Conservation (phyloP, 1,140 invertebrate genomes). For the Euglossa dilemma region DNA sequence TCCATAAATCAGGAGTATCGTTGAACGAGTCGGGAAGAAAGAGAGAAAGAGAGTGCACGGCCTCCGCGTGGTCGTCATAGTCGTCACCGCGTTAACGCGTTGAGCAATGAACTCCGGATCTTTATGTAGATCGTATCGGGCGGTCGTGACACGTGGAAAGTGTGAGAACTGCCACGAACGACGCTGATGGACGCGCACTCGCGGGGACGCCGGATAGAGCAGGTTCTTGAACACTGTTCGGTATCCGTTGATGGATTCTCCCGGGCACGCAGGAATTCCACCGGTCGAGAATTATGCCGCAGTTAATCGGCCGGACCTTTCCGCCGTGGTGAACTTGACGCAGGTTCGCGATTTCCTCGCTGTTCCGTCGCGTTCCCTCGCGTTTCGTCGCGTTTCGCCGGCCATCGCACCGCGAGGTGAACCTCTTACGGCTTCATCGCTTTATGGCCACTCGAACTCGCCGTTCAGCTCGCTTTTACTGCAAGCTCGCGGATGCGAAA, state of each 20-base stretch:
- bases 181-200: slow-evolving; percentile 29
- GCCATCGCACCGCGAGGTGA: too few species aligned
- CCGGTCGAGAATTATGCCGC: neutral
- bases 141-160: slow-evolving; percentile 68
- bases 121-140: slow-evolving; percentile 72
- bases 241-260: slow-evolving; percentile 32
- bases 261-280: neutral
- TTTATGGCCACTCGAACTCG: neutral
- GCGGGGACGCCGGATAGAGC: neutral
- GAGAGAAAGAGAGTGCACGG: slow-evolving; percentile 6
- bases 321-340: neutral
- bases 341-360: neutral
- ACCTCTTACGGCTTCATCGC: neutral
- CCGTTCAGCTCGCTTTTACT: too few species aligned
- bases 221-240: slow-evolving; percentile 14
- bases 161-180: slow-evolving; percentile 75
- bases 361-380: too few species aligned
- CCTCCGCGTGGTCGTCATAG: neutral
- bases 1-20: slow-evolving; percentile 76
- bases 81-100: slow-evolving; percentile 70
- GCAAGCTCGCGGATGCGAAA: too few species aligned
- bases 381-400: too few species aligned
- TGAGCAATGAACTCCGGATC: slow-evolving; percentile 71
- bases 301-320: too few species aligned
- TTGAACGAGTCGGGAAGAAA: slow-evolving; percentile 54